phyloP scores from a whole-genome alignment of 1,140 invertebrate genomes.

The Cataglyphis hispanica region DNA sequence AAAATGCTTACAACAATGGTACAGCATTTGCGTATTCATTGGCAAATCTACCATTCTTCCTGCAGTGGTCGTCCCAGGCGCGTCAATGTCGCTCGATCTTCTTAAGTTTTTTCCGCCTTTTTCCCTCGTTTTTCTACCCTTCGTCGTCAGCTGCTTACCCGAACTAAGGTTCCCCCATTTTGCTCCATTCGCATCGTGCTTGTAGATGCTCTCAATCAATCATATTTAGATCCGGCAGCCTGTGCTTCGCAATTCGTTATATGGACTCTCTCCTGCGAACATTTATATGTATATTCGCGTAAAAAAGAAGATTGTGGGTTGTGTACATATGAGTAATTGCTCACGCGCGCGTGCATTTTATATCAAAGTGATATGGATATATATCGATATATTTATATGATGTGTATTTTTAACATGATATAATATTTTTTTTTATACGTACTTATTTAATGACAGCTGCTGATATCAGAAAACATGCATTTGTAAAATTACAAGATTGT shows the following conservation, averaged over 20 bases:
- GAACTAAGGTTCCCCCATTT: constrained; percentile 48
- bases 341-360: neutral
- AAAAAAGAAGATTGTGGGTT: neutral
- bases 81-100: constrained; percentile 72
- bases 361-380: neutral
- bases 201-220: constrained; percentile 81
- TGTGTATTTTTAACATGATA: neutral
- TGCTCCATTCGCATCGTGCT: constrained; percentile 74
- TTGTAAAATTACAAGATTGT: no score
- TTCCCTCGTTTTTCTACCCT: constrained; percentile 32
- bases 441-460: neutral
- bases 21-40: constrained; percentile 63
- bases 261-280: constrained; percentile 38
- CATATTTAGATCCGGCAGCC: constrained; percentile 79
- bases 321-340: neutral
- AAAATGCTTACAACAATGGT: constrained; percentile 46
- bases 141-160: constrained; percentile 59
- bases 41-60: constrained; percentile 54
- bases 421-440: neutral
- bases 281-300: neutral
- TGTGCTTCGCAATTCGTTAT: constrained; percentile 62
- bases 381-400: no score
- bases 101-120: constrained; percentile 61
- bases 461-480: neutral
- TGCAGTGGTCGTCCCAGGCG: constrained; percentile 27